Base-by-base conservation (phyloP, 1,140 invertebrate genomes). In the Scaptodrosophila lebanonensis region DNA sequence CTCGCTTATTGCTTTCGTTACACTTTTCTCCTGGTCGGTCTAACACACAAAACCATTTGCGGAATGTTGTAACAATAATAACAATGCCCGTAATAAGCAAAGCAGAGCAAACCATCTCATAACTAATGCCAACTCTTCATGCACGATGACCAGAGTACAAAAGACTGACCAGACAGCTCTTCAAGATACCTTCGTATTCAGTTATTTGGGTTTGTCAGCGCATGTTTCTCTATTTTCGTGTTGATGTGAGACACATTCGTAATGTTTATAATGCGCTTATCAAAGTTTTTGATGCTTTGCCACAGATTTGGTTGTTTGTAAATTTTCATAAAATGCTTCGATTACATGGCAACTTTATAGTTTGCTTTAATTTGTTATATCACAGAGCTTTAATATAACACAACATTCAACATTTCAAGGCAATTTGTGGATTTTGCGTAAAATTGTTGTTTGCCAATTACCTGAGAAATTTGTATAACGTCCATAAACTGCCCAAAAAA, bases 91-190 rank as follows among this genome's bases (percentile, higher is more conserved):
- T n/a, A n/a, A n/a, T n/a, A n/a, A n/a, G n/a, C n/a, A n/a, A n/a
- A n/a, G n/a, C n/a, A 32, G 8, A 25, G 48, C 39, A 30, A 35
- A 29, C 35, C 25, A 53, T 43, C 45, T 59, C 9, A 30, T 27
- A 70, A 54, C 57, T 59, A 58, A 54, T 77, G 73, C 79, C 57
- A 77, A 66, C 73, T n/a, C n/a, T 79, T 77, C 73, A 79, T 77
- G 73, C 64, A 73, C 68, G 65, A 53, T 77, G 75, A 77, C 51
- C 72, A 77, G 18, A 25, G 8, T 8, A 25, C 22, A 25, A 25
- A 25, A 25, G 22, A 25, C 39, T 27, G 8, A 9, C 43, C 15
- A 48, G 22, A 16, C 35, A 33, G n/a, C n/a, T n/a, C n/a, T n/a
- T n/a, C n/a, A n/a, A n/a, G n/a, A n/a, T n/a, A n/a, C n/a, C n/a